A percentile compares a stretch with the other conserved stretches of the same genome.
Evolutionary conservation across 2,797 vertebrate species (phyloP).

Genomic region (Petrocephalus sullivani): DNA sequence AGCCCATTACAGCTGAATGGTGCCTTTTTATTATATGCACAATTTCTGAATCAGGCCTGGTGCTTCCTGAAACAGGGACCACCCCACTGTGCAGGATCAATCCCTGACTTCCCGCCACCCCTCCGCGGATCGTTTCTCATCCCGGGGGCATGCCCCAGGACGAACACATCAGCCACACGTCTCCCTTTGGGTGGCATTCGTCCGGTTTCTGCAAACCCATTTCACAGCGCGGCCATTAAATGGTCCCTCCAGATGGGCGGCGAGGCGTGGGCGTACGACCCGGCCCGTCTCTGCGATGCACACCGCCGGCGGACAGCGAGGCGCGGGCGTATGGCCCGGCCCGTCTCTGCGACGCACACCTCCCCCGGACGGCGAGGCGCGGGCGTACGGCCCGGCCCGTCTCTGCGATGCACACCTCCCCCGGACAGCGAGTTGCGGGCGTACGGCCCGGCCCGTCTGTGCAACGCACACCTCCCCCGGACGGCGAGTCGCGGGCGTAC

Average conservation of each 20-base stretch:
- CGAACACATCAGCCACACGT: background rate
- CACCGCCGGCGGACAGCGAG: background rate
- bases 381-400: background rate
- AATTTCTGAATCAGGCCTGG: conserved; percentile 54
- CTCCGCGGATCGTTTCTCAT: background rate
- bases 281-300: background rate
- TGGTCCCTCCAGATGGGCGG: background rate
- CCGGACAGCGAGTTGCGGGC: background rate
- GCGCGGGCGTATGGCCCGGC: background rate
- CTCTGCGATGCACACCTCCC: background rate
- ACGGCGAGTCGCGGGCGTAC: background rate
- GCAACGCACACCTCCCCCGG: background rate
- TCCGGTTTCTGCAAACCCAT: background rate
- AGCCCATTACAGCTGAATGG: conserved; percentile 56
- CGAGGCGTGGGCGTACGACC: background rate
- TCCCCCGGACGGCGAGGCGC: background rate
- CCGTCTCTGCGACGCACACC: background rate
- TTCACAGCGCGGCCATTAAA: background rate
- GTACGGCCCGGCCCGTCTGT: background rate
- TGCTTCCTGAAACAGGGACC: conserved; percentile 41
- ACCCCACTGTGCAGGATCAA: conserved; percentile 50
- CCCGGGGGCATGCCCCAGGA: background rate
- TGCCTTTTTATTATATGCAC: conserved; percentile 28
- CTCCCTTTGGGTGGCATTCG: background rate
- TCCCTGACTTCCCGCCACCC: conserved; percentile 38